Evolutionary conservation across 1,140 invertebrate species (phyloP), one percentile per base, ranked within the genome.

Genomic region (Zelostemma sp.): DNA sequence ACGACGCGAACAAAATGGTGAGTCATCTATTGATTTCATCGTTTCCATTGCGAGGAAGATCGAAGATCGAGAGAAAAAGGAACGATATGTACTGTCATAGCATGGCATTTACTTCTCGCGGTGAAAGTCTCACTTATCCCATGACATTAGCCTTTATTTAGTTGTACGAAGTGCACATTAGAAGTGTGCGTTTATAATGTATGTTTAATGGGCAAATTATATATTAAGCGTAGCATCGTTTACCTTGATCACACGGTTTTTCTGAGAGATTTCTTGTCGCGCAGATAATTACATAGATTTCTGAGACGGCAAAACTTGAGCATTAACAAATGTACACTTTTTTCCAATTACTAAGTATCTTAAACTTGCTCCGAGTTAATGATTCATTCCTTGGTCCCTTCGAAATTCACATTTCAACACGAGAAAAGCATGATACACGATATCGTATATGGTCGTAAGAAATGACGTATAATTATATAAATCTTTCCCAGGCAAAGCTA

Each of bases 131-230:
- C 31, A 50, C 48, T 50, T 35, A 50, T 50, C 31, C 48, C 48
- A 50, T 50, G 48, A 50, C 48, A 50, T 50, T 50, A 50, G 48
- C 48, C 48, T 50, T 50, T 50, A 50, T 50, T 50, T 12, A 35
- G 48, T 35, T 35, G 8, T 8, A 35, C 48, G 16, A 50, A 35
- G 25, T 35, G 17, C 48, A 12, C n/a, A 35, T 18, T 18, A 12
- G 8, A 9, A 50, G 25, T 50, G 25, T 31, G 48, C 28, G 48
- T 35, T 18, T 16, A 28, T 28, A 28, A 28, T 28, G 46, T 48
- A 48, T 12, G 16, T 8, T 33, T 50, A 50, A 50, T 31, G 33
- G 33, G n/a, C 48, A 50, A 50, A 50, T 50, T 50, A 50, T 35
- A 50, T 50, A 28, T 48, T 19, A 19, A n/a, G 16, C 43, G 17